A percentile compares a stretch with the other conserved stretches of the same genome.
These are phyloP conservation scores for Athene noctua DNA, from an alignment of 2,113 vertebrate species.

Conservation along the genomic window DNA sequence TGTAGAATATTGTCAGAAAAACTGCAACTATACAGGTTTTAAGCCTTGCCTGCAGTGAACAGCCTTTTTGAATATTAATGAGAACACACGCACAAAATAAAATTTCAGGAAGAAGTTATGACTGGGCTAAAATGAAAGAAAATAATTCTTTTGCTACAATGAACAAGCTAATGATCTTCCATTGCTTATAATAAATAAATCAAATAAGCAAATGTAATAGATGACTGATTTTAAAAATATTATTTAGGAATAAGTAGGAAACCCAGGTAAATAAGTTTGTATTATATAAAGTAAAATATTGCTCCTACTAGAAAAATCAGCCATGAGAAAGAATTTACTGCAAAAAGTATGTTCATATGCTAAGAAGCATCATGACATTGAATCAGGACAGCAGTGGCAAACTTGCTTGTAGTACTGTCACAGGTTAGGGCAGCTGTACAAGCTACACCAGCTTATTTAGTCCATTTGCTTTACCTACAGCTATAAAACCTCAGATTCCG, in stretches of 20 bases:
- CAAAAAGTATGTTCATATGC: background rate
- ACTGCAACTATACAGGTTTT: background rate
- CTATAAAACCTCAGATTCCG: background rate
- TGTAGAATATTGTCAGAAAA: constrained; percentile 4
- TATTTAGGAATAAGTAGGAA: background rate
- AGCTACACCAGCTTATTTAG: background rate
- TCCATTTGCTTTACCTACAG: background rate
- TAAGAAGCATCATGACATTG: background rate
- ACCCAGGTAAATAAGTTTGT: background rate
- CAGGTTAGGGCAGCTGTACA: background rate
- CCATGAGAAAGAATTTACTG: background rate
- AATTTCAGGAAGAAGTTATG: background rate
- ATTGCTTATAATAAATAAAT: background rate
- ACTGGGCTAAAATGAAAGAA: background rate
- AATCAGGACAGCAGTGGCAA: background rate
- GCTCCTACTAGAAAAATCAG: background rate
- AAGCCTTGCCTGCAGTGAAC: constrained; percentile 9
- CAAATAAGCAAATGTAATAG: background rate
- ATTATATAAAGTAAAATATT: background rate
- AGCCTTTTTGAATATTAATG: constrained; percentile 26
- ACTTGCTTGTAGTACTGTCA: background rate
- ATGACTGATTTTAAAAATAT: background rate
- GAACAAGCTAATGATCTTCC: background rate
- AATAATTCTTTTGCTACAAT: background rate
- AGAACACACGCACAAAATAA: background rate